Conservation (phyloP, 1,140 invertebrate genomes). For the Trissolcus basalis region DNA sequence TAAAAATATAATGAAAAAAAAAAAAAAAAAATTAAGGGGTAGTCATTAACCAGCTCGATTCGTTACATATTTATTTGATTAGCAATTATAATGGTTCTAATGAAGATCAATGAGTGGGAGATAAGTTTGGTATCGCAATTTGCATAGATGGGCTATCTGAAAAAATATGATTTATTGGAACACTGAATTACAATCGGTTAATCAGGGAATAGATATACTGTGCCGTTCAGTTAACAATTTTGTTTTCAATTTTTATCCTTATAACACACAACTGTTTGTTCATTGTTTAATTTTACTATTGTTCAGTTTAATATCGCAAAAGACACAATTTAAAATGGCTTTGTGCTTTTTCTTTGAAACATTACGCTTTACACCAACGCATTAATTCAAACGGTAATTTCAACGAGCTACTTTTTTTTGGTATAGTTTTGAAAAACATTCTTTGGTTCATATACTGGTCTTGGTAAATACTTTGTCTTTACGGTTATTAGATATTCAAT, state of each 20-base stretch:
- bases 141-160: not conserved
- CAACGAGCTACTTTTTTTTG: not conserved
- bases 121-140: not conserved
- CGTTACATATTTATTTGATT: slow-evolving; percentile 25
- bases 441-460: too few species aligned
- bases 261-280: not conserved
- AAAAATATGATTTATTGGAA: too few species aligned
- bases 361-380: slow-evolving; percentile 13
- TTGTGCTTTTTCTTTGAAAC: slow-evolving; percentile 38
- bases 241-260: not conserved
- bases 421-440: too few species aligned
- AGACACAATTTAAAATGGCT: slow-evolving; percentile 22
- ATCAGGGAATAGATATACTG: slow-evolving; percentile 14
- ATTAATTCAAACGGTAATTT: not conserved
- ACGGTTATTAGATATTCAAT: too few species aligned
- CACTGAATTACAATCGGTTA: slow-evolving; percentile 4
- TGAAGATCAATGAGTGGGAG: slow-evolving; percentile 14
- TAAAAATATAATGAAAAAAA: not conserved
- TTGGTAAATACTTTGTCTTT: not conserved
- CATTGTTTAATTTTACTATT: slow-evolving; percentile 2
- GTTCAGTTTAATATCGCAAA: not conserved
- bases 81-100: slow-evolving; percentile 28
- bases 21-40: not conserved
- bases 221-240: slow-evolving; percentile 6
- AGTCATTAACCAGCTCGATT: slow-evolving; percentile 18